phyloP scores from a whole-genome alignment of 2,113 vertebrate genomes.

The Gracilinanus agilis region DNA sequence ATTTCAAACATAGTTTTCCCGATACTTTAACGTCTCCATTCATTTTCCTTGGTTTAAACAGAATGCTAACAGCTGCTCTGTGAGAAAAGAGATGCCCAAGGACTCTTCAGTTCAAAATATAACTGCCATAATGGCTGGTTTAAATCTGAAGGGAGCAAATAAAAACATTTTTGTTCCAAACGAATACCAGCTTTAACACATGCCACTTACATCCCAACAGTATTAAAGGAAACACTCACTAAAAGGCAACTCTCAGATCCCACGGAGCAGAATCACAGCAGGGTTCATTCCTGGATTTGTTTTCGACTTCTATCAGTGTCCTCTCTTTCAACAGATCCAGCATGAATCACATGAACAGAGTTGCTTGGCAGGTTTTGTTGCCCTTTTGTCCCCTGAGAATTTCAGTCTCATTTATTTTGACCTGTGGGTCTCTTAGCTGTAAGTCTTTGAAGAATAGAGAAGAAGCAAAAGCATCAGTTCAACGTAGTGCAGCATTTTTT shows the following conservation, averaged over 20 bases:
- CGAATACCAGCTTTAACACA: not conserved
- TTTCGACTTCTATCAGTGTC: not conserved
- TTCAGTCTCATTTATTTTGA: not conserved
- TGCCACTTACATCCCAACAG: rapidly evolving
- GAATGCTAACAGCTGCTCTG: not conserved
- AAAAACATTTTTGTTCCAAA: not conserved
- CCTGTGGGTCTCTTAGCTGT: not conserved
- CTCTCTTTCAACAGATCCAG: not conserved
- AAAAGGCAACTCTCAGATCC: rapidly evolving
- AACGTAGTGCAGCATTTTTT: rapidly evolving
- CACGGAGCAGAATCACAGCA: rapidly evolving
- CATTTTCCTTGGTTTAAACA: not conserved
- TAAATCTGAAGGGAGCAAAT: not conserved
- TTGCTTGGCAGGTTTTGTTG: constrained; percentile 38
- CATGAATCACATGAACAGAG: not conserved
- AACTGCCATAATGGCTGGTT: not conserved
- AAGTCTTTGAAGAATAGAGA: not conserved
- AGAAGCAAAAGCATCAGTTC: constrained; percentile 1
- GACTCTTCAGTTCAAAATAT: not conserved
- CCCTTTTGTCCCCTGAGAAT: constrained; percentile 27
- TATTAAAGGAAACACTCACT: not conserved
- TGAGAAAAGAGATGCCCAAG: not conserved
- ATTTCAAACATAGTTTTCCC: not conserved
- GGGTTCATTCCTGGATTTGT: not conserved
- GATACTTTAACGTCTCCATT: not conserved